Conservation (phyloP, 2,113 vertebrate species). For the Malurus melanocephalus region DNA sequence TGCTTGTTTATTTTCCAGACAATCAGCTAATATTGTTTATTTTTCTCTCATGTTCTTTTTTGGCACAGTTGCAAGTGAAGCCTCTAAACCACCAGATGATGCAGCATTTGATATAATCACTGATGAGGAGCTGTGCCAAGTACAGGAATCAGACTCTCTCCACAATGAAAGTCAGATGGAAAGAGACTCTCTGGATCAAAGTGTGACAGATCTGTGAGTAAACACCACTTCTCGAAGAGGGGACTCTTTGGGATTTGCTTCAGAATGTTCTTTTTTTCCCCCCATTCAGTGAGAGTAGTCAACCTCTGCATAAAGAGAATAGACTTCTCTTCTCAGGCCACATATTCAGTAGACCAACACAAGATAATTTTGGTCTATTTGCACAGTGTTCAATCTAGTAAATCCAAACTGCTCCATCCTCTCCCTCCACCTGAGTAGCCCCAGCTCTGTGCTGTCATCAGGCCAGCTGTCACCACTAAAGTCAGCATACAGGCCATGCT, state of each 20-base stretch:
- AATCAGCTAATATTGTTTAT: not conserved
- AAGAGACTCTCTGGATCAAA: conserved; percentile 69
- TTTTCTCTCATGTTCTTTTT: not conserved
- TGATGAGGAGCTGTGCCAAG: conserved; percentile 87
- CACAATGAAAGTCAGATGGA: conserved; percentile 76
- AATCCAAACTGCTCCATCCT: not conserved
- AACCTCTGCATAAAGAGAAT: not conserved
- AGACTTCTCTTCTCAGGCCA: not conserved
- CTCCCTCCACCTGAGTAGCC: not conserved
- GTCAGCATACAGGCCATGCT: not conserved
- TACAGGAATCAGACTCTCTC: conserved; percentile 77
- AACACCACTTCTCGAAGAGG: not conserved
- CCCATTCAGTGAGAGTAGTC: not conserved
- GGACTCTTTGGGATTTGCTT: not conserved
- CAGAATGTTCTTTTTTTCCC: not conserved
- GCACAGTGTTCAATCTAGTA: not conserved
- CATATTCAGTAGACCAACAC: not conserved
- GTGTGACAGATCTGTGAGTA: conserved; percentile 83
- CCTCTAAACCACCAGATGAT: conserved; percentile 77
- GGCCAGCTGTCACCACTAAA: not conserved
- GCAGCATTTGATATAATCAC: conserved; percentile 92
- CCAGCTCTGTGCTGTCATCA: not conserved
- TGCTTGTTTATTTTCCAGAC: not conserved
- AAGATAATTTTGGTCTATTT: not conserved
- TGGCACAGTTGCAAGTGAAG: conserved; percentile 53